Conservation (phyloP, 2,888 invertebrate species). For the Temnothorax ravouxi region DNA sequence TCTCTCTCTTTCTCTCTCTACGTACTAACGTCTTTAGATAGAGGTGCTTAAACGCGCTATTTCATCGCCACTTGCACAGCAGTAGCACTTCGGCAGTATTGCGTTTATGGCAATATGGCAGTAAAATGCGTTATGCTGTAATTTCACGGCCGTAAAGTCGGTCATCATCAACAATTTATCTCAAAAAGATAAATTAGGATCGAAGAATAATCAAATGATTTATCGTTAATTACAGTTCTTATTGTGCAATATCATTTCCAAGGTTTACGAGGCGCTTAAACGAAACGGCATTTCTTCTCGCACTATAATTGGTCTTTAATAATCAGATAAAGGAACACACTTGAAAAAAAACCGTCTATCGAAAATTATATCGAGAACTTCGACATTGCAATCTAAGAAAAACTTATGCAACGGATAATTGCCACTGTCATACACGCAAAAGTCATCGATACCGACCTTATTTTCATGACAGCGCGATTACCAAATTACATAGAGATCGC, state of each 20-base stretch:
- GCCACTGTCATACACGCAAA: conserved; percentile 15
- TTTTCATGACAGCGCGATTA: conserved; percentile 41
- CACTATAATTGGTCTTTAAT: conserved; percentile 14
- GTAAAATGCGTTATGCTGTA: conserved; percentile 35
- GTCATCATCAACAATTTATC: conserved; percentile 7
- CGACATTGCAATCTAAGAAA: conserved; percentile 27
- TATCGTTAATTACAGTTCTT: conserved; percentile 12
- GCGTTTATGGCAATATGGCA: not conserved
- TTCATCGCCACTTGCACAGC: conserved; percentile 34
- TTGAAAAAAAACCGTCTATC: not conserved
- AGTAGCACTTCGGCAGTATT: not conserved
- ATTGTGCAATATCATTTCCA: not conserved
- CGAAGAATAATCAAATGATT: conserved; percentile 23
- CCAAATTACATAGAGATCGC: conserved; percentile 34
- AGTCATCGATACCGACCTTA: conserved; percentile 14
- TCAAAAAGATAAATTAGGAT: not conserved
- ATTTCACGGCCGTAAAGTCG: conserved; percentile 43
- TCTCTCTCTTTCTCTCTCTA: not conserved
- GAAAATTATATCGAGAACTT: conserved; percentile 36
- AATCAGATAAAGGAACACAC: not conserved
- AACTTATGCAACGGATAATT: conserved; percentile 30
- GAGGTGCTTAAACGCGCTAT: conserved; percentile 14
- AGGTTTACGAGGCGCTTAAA: conserved; percentile 5
- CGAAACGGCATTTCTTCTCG: not conserved
- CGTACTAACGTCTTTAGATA: conserved; percentile 18